Percentiles rank a stretch among this genome's conserved stretches.
Conservation (phyloP, 2,113 vertebrate genomes). For the Gulo gulo region DNA sequence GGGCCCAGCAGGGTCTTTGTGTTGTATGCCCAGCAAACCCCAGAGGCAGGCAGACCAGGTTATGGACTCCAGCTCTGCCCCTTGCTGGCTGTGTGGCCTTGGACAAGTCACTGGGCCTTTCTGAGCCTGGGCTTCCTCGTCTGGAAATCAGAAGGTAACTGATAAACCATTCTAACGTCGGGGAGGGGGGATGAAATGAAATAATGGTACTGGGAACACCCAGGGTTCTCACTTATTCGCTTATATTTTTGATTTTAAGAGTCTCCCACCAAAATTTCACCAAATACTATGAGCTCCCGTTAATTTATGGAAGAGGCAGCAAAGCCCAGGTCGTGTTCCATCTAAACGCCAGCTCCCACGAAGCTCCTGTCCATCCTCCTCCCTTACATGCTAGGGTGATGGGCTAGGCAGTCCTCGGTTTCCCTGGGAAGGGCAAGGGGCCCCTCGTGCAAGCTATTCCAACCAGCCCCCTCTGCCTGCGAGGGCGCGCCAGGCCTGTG, state of each 20-base stretch:
- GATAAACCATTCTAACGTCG: background rate
- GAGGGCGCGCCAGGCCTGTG: background rate
- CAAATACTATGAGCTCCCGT: background rate
- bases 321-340: background rate
- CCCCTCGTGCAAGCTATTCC: background rate
- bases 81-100: background rate
- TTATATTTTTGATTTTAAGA: background rate
- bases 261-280: background rate
- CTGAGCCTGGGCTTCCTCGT: background rate
- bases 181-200: background rate
- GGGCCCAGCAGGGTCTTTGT: background rate
- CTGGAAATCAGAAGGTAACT: background rate
- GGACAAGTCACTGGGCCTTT: background rate
- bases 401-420: background rate
- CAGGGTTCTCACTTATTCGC: background rate
- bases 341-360: background rate
- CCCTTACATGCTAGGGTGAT: background rate
- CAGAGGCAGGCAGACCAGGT: background rate
- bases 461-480: background rate
- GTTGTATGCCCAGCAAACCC: too few relatives aligned
- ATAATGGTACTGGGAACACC: background rate
- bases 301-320: background rate
- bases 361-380: background rate
- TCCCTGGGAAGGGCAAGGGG: background rate
- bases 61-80: background rate